Conservation (phyloP, 2,888 invertebrate genomes). For the Dorcus parallelipipedus region DNA sequence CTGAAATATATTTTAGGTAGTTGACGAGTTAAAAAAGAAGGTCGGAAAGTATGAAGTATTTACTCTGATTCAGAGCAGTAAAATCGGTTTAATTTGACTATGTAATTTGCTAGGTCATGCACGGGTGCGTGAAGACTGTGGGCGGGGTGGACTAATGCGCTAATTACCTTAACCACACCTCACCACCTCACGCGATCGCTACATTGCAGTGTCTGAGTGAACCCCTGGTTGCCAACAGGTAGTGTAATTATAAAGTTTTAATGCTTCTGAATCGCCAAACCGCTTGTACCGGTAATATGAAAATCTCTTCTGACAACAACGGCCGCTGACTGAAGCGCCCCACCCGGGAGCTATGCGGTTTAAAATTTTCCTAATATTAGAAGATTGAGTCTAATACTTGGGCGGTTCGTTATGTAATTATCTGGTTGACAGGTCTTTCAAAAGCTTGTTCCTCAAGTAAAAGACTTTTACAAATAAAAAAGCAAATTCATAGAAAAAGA, state of each 20-base stretch:
- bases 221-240: constrained; percentile 7
- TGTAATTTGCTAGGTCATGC: constrained; percentile 20
- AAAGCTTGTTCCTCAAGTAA: constrained; percentile 11
- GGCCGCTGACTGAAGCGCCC: constrained; percentile 10
- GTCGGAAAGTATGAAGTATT: too few relatives aligned
- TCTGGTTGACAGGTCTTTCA: constrained; percentile 25
- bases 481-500: too few relatives aligned
- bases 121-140: constrained; percentile 32
- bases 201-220: not conserved
- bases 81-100: constrained; percentile 15
- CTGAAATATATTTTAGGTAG: constrained; percentile 12
- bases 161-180: constrained; percentile 37
- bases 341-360: too few relatives aligned
- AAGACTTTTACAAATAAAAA: too few relatives aligned
- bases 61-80: not conserved
- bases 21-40: too few relatives aligned
- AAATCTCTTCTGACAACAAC: constrained; percentile 23
- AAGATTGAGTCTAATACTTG: constrained; percentile 8
- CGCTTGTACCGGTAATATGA: constrained; percentile 20
- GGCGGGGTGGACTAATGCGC: constrained; percentile 36
- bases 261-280: constrained; percentile 23
- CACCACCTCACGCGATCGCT: constrained; percentile 26
- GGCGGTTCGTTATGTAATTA: constrained; percentile 24
- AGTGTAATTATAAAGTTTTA: constrained; percentile 28
- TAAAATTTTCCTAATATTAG: too few relatives aligned